Percentiles rank a stretch among this genome's conserved stretches.
Conservation (phyloP, 2,888 invertebrate species). For the Caenorhabditis sinica region DNA sequence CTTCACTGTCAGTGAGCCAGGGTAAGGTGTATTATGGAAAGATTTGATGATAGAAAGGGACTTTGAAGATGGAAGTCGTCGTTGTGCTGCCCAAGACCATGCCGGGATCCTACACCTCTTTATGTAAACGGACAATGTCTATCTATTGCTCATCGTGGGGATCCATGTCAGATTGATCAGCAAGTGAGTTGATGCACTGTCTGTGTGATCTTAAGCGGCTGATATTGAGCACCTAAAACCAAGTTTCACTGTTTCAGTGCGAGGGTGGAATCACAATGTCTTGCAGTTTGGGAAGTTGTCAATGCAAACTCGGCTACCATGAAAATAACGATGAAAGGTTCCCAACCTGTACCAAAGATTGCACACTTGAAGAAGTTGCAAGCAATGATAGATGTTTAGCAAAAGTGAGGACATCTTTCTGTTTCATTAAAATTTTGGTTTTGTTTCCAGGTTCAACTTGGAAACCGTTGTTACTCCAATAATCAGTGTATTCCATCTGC, state of each 20-base stretch:
- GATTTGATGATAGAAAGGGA: neutral
- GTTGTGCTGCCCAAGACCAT: conserved; percentile 83
- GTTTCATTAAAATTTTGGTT: neutral
- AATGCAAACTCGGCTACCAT: conserved; percentile 80
- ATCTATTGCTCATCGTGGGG: conserved; percentile 82
- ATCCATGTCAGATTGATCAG: conserved; percentile 82
- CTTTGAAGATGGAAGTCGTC: conserved; percentile 79
- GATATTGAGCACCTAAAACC: neutral
- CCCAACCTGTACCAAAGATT: conserved; percentile 81
- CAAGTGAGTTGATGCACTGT: conserved; percentile 74
- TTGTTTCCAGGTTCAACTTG: conserved; percentile 62
- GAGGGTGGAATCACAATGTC: conserved; percentile 83
- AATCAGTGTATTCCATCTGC: conserved; percentile 81
- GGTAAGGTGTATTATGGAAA: conserved; percentile 39
- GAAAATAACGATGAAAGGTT: conserved; percentile 82
- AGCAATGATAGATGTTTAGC: conserved; percentile 70
- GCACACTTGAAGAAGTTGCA: conserved; percentile 71
- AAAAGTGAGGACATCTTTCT: conserved; percentile 20
- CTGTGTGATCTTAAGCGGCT: no score
- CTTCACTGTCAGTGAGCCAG: conserved; percentile 77
- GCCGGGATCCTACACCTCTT: conserved; percentile 83
- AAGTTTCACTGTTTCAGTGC: conserved; percentile 74
- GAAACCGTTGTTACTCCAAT: conserved; percentile 74
- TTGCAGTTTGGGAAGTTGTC: conserved; percentile 79
- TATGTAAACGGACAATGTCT: conserved; percentile 83